These are phyloP conservation scores for Anastrepha ludens DNA, from an alignment of 1,140 invertebrate genomes.

Conservation along the genomic window DNA sequence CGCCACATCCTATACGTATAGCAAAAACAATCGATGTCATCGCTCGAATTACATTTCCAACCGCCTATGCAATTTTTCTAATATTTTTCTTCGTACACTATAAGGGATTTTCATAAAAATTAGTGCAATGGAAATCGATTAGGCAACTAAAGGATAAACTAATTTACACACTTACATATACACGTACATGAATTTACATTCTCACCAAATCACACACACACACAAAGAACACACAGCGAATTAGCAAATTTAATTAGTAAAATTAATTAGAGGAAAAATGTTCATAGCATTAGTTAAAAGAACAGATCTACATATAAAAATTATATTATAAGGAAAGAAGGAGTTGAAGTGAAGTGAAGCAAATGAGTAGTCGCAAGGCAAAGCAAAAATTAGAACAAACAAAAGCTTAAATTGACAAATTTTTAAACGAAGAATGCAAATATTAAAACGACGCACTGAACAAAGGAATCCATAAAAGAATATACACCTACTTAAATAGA, in stretches of 20 bases:
- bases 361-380: slow-evolving; percentile 18
- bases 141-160: slow-evolving; percentile 53
- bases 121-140: slow-evolving; percentile 36
- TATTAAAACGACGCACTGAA: slow-evolving; percentile 1
- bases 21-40: slow-evolving; percentile 96
- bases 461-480: background rate
- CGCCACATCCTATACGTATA: slow-evolving; percentile 91
- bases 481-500: background rate
- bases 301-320: slow-evolving; percentile 55
- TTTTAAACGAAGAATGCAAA: background rate
- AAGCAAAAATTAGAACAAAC: slow-evolving; percentile 55
- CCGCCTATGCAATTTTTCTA: slow-evolving; percentile 92
- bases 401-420: slow-evolving; percentile 54
- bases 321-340: slow-evolving; percentile 50
- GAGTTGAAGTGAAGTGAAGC: slow-evolving; percentile 1
- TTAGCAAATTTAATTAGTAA: slow-evolving; percentile 52
- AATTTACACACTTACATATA: slow-evolving; percentile 53
- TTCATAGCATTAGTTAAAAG: slow-evolving; percentile 55
- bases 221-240: slow-evolving; percentile 22
- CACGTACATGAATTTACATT: background rate
- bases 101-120: slow-evolving; percentile 81
- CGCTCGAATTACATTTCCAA: slow-evolving; percentile 92
- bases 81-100: slow-evolving; percentile 96
- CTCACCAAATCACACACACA: background rate
- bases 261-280: slow-evolving; percentile 38